Conservation (phyloP, 2,113 vertebrate species). For the Hyperopisus bebe region DNA sequence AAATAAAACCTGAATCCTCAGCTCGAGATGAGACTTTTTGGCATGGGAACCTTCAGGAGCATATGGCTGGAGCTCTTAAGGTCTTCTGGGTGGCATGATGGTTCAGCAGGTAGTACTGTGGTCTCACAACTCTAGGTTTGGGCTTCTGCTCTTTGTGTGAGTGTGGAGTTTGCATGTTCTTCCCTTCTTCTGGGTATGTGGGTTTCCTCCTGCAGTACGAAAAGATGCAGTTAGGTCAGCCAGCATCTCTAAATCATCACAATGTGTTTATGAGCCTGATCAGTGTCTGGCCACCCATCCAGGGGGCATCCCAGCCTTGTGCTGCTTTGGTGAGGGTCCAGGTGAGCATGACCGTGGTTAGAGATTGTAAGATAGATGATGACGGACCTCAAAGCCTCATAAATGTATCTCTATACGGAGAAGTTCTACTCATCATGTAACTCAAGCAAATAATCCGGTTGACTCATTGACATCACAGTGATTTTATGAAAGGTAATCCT, state of each 20-base stretch:
- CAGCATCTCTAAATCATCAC: neutral
- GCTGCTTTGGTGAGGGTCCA: neutral
- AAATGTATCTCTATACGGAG: neutral
- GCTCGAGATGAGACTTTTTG: neutral
- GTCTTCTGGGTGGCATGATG: neutral
- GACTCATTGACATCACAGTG: neutral
- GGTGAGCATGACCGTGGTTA: neutral
- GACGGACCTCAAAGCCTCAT: neutral
- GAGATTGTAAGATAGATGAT: neutral
- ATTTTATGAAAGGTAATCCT: neutral
- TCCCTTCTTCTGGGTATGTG: neutral
- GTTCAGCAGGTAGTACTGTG: neutral
- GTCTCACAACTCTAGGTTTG: neutral
- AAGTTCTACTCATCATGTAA: neutral
- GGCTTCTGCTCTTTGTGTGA: neutral
- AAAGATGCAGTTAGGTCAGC: neutral
- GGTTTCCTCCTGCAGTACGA: neutral
- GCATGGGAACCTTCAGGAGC: neutral
- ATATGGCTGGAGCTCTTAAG: neutral
- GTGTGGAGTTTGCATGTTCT: neutral
- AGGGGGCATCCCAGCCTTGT: neutral
- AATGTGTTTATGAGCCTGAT: neutral
- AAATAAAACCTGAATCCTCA: neutral
- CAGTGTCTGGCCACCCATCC: neutral
- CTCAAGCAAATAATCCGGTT: neutral